These are phyloP conservation scores for Brachymystax lenok DNA, from an alignment of 2,797 vertebrate genomes.

Conservation along the genomic window DNA sequence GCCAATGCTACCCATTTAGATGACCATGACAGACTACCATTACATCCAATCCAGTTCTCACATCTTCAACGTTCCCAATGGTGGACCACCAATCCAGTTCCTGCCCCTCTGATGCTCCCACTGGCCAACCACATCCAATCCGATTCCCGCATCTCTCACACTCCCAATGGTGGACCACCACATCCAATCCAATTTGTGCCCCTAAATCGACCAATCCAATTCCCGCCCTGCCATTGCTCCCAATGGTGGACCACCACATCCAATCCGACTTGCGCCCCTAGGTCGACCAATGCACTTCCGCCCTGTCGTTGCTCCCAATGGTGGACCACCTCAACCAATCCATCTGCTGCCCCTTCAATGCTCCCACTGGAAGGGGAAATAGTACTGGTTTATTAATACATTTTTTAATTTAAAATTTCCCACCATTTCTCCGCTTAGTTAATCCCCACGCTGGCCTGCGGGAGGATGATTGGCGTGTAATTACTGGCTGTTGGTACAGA, in stretches of 20 bases:
- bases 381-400: conserved; percentile 63
- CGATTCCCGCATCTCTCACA: not conserved
- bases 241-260: not conserved
- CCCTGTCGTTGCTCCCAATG: conserved; percentile 12
- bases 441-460: conserved; percentile 69
- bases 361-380: conserved; percentile 46
- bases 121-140: conserved; percentile 18
- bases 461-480: conserved; percentile 77
- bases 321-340: conserved; percentile 4
- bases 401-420: conserved; percentile 77
- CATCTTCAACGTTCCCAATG: too few relatives aligned
- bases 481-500: conserved; percentile 66
- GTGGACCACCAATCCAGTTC: not conserved
- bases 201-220: not conserved
- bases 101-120: not conserved
- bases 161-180: conserved; percentile 26
- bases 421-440: conserved; percentile 70
- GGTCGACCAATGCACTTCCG: not conserved
- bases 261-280: not conserved
- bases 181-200: not conserved
- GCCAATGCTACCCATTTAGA: not conserved
- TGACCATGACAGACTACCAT: not conserved
- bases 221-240: conserved; percentile 10
- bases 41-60: not conserved
- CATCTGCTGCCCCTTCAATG: conserved; percentile 7